Evolutionary conservation across 2,797 vertebrate species (phyloP).

Genomic region (Rallus crepitans): DNA sequence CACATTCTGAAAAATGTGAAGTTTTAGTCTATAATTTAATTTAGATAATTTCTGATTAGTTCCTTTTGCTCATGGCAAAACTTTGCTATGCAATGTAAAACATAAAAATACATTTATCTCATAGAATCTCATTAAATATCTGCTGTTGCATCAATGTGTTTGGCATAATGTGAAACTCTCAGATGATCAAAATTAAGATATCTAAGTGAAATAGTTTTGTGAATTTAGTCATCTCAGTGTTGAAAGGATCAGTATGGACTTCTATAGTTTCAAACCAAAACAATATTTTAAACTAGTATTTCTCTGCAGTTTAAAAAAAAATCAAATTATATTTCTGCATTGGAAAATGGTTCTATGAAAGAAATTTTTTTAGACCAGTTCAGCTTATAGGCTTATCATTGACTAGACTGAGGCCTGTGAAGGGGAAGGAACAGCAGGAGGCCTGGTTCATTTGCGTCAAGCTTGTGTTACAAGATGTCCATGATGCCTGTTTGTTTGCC

Average conservation of each 20-base stretch:
- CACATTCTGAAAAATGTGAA: not conserved
- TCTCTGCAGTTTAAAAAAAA: not conserved
- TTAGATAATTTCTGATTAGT: not conserved
- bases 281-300: rapidly evolving
- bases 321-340: not conserved
- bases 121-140: not conserved
- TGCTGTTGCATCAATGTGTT: not conserved
- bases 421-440: not conserved
- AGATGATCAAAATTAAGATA: not conserved
- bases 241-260: not conserved
- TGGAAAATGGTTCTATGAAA: not conserved
- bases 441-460: not conserved
- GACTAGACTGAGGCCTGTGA: not conserved
- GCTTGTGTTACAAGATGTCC: not conserved
- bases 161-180: not conserved
- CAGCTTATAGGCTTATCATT: not conserved
- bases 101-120: not conserved
- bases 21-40: not conserved
- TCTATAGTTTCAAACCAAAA: not conserved
- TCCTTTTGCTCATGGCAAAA: not conserved
- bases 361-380: not conserved
- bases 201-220: not conserved
- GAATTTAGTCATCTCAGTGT: not conserved
- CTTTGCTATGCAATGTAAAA: not conserved
- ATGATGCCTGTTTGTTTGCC: not conserved